A percentile compares a stretch with the other conserved stretches of the same genome.
phyloP scores from a whole-genome alignment of 2,888 invertebrate genomes.

The Magallana nippona region DNA sequence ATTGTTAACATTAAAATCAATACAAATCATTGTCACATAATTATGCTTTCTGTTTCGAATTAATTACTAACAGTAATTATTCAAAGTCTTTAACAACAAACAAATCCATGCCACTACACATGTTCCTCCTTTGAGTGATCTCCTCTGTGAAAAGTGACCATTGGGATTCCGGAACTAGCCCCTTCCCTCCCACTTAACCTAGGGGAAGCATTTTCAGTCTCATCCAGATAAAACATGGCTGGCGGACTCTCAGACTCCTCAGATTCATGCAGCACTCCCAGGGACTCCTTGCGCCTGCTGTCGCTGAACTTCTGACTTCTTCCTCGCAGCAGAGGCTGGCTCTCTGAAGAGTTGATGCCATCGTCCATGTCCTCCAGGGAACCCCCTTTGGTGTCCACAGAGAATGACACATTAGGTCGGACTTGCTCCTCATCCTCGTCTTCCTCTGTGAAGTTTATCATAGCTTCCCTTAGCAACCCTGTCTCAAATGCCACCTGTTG shows the following conservation, averaged over 20 bases:
- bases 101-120: not conserved
- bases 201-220: conserved; percentile 5
- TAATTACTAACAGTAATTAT: not conserved
- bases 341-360: not conserved
- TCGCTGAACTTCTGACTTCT: conserved; percentile 9
- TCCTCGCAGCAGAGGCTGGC: not conserved
- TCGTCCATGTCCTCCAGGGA: conserved; percentile 6
- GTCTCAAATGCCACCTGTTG: conserved; percentile 71
- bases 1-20: too few relatives aligned
- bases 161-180: not conserved
- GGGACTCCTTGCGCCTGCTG: not conserved
- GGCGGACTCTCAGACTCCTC: not conserved
- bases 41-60: too few relatives aligned
- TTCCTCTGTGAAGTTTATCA: conserved; percentile 65
- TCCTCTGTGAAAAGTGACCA: conserved; percentile 24
- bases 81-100: not conserved
- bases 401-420: not conserved
- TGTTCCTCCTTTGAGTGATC: conserved; percentile 11
- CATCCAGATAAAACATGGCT: conserved; percentile 17
- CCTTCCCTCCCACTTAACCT: not conserved
- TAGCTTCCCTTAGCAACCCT: conserved; percentile 68
- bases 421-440: conserved; percentile 45
- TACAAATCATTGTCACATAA: too few relatives aligned
- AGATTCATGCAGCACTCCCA: not conserved
- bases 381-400: not conserved